Evolutionary conservation across 1,140 invertebrate species (phyloP), one percentile per base, ranked within the genome.

Genomic region (Temnothorax nylanderi): DNA sequence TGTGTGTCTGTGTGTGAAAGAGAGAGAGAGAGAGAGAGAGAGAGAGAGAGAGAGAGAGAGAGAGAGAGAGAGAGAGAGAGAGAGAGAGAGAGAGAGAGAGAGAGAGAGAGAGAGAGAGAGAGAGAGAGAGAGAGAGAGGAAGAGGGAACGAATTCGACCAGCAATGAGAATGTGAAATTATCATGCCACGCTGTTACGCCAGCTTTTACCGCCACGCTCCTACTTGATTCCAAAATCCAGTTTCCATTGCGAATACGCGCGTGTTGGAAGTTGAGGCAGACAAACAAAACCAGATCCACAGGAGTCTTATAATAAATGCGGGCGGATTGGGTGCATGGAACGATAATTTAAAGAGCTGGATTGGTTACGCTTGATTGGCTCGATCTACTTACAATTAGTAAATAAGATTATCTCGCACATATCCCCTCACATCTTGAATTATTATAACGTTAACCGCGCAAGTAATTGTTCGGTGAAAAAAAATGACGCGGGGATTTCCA

Each of bases 181-280:
- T 71, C 54, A 32, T 84, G 32, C 26, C 54, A 32, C 32, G 18
- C 44, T 65, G 3, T 67, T 80, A 65, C 26, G 11, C 26, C 18
- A 69, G 37, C 54, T 82, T 82, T 82, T 82, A 82, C 37, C 34
- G 41, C 34, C 34, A 21, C 21, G 51, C 32, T 62, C 74, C 18
- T n/a, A 13, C 41, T 60, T 51, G 51, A 82, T 82, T 84, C 69
- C 80, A 47, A 84, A 84, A 84, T 84, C 80, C 44, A 81, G 78
- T 34, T 82, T 21, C 26, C 49, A 18, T 34, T 47, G 26, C 34
- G 7, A 82, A 82, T 51, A 72, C 34, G n/a, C 26, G 26, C 54
- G n/a, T 49, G 21, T 44, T 71, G 49, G n/a, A 81, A 71, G 34
- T 60, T 74, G 21, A 60, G 6, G 18, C 49, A 58, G 21, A 10